Conservation (phyloP, 2,888 invertebrate genomes). For the Orchesellides sinensis region DNA sequence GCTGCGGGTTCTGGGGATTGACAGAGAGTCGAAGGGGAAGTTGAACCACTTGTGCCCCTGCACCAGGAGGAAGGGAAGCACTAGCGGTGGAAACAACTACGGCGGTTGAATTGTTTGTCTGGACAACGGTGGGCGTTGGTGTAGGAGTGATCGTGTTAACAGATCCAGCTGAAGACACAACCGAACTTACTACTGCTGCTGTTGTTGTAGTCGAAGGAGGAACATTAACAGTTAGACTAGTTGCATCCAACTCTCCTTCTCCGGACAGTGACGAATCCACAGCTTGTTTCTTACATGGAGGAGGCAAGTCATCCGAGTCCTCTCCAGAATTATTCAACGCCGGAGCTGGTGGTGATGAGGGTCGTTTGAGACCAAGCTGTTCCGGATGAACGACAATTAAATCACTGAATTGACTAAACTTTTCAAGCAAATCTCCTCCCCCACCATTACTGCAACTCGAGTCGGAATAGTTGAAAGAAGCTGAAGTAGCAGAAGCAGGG, state of each 20-base stretch:
- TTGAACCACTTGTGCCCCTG: constrained; percentile 61
- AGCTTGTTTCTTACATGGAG: constrained; percentile 66
- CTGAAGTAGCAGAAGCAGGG: background rate
- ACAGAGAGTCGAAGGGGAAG: constrained; percentile 64
- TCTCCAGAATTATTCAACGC: background rate
- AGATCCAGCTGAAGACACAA: constrained; percentile 19
- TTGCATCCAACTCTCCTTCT: background rate
- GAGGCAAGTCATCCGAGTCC: constrained; percentile 38
- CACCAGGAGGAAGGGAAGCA: constrained; percentile 49
- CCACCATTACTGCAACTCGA: constrained; percentile 50
- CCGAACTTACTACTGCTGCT: background rate
- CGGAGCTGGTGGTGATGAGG: constrained; percentile 38
- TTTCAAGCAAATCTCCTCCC: constrained; percentile 73
- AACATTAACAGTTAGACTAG: constrained; percentile 24
- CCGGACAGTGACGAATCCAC: too few species aligned
- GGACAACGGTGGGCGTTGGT: constrained; percentile 13
- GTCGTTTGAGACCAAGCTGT: constrained; percentile 73
- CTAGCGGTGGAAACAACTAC: background rate
- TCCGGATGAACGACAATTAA: constrained; percentile 75
- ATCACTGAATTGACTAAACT: constrained; percentile 75
- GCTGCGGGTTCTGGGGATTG: constrained; percentile 70
- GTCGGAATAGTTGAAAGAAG: constrained; percentile 5
- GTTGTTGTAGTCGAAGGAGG: background rate
- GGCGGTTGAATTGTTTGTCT: background rate
- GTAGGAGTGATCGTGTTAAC: constrained; percentile 3